These are phyloP conservation scores for Lissonota sp. DNA, from an alignment of 2,888 invertebrate genomes.

Conservation along the genomic window DNA sequence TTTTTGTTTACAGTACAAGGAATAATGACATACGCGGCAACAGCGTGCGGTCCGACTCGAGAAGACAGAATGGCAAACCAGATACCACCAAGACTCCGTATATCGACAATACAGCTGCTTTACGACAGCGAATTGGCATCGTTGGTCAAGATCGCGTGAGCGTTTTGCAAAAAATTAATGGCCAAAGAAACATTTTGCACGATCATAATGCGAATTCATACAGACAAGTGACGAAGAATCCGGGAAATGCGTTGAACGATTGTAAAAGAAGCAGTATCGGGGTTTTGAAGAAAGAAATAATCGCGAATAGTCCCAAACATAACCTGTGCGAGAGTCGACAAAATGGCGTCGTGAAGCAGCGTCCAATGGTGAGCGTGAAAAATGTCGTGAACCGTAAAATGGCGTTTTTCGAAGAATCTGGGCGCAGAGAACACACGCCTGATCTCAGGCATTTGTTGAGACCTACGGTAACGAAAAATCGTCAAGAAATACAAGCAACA, in stretches of 20 bases:
- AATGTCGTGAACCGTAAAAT: slow-evolving; percentile 67
- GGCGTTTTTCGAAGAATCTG: slow-evolving; percentile 42
- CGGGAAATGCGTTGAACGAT: slow-evolving; percentile 17
- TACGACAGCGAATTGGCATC: slow-evolving; percentile 69
- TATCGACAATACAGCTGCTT: slow-evolving; percentile 79
- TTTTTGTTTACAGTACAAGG: slow-evolving; percentile 78
- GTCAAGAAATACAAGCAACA: slow-evolving; percentile 71
- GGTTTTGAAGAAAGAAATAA: slow-evolving; percentile 3
- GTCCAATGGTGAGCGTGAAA: slow-evolving; percentile 54
- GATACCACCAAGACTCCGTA: slow-evolving; percentile 72
- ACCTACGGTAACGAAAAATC: slow-evolving; percentile 72
- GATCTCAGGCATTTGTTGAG: slow-evolving; percentile 75
- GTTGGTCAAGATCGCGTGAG: slow-evolving; percentile 43
- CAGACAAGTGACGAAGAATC: slow-evolving; percentile 16
- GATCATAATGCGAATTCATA: slow-evolving; percentile 22
- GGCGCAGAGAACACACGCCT: slow-evolving; percentile 66
- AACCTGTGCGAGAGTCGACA: slow-evolving; percentile 56
- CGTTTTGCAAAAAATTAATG: slow-evolving; percentile 1
- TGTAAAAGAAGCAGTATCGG: slow-evolving; percentile 20
- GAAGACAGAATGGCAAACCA: slow-evolving; percentile 64
- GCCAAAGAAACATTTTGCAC: slow-evolving; percentile 19
- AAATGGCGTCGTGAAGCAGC: slow-evolving; percentile 42
- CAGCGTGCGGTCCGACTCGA: slow-evolving; percentile 69
- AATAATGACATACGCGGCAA: slow-evolving; percentile 78
- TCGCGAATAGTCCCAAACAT: slow-evolving; percentile 31